Evolutionary conservation across 1,140 invertebrate species (phyloP), one percentile per base, ranked within the genome.

Genomic region (Drosophila cardini): DNA sequence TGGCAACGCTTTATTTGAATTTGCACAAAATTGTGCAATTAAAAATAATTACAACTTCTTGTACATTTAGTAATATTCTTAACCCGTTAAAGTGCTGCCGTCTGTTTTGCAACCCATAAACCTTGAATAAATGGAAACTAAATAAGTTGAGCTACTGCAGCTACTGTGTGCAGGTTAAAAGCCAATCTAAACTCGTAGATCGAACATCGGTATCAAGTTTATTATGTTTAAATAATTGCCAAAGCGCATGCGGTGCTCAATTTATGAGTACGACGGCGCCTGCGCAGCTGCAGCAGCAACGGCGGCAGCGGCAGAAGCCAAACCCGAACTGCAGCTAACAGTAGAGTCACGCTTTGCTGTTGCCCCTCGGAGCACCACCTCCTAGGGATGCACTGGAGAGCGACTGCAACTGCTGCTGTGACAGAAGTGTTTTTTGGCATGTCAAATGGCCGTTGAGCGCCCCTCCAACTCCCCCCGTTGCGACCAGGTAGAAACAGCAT

Each of bases 341-440:
- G 36, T 4, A n/a, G 45, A 65, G 81, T 76, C 76, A 79, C 70
- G 75, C 72, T 73, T 80, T 48, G 50, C 21, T 18, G 11, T 30
- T 36, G n/a, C 21, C 52, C 45, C 48, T 16, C 15, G 18, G n/a
- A 40, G 50, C 57, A 78, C 68, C 76, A 58, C 76, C 76, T 67
- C 76, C 76, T 72, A 78, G 65, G 67, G 72, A 45, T 60, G 46
- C 72, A 16, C 21, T 48, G 15, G 53, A 67, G 40, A 42, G 40
- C 40, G 15, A 21, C 48, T 46, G 62, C 42, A 53, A 32, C 45
- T 61, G 70, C 72, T 80, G 83, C 84, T 87, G 83, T 87, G 83
- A 84, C 84, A 87, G 80, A 87, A 87, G 83, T 87, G 84, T 84
- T 87, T 87, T 89, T 87, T 89, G 76, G 84, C 83, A 89, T 87